Evolutionary conservation across 2,797 vertebrate genomes (phyloP).

Genomic region (Sebastes oblongus): DNA sequence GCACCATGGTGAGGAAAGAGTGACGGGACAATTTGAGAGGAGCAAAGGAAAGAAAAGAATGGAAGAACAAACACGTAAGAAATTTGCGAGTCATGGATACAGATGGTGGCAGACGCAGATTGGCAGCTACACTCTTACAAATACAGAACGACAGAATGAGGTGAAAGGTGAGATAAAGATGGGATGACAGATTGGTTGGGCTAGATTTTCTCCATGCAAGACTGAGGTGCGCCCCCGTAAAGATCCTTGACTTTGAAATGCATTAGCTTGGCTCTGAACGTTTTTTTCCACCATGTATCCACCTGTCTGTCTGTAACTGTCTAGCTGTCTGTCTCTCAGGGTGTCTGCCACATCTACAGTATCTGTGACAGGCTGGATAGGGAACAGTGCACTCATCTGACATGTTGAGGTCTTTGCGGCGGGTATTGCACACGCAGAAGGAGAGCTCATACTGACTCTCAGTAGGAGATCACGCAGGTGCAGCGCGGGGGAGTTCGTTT

Average conservation of each 20-base stretch:
- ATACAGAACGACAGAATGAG: slow-evolving; percentile 20
- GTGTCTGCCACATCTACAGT: slow-evolving; percentile 21
- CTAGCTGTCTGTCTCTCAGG: slow-evolving; percentile 17
- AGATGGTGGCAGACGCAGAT: slow-evolving; percentile 3
- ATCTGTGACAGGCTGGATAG: slow-evolving; percentile 26
- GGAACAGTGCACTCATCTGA: slow-evolving; percentile 26
- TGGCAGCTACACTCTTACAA: slow-evolving; percentile 15
- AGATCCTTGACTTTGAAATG: slow-evolving; percentile 25
- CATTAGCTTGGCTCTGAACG: slow-evolving; percentile 11
- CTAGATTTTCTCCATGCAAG: slow-evolving; percentile 9
- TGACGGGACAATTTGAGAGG: slow-evolving; percentile 36
- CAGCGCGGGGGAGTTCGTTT: neutral
- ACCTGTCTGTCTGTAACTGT: slow-evolving; percentile 17
- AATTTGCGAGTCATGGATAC: neutral
- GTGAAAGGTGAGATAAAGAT: slow-evolving; percentile 21
- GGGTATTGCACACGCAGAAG: slow-evolving; percentile 1
- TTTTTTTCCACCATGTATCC: neutral
- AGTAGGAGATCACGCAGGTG: neutral
- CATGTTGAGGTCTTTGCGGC: slow-evolving; percentile 17
- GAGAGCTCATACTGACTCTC: neutral
- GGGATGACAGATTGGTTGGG: slow-evolving; percentile 24
- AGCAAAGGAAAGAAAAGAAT: neutral
- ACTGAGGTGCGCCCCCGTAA: neutral
- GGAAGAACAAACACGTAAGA: neutral
- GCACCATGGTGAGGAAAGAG: slow-evolving; percentile 36